Conservation (phyloP, 2,797 vertebrate genomes). For the Orestias chungarensis region DNA sequence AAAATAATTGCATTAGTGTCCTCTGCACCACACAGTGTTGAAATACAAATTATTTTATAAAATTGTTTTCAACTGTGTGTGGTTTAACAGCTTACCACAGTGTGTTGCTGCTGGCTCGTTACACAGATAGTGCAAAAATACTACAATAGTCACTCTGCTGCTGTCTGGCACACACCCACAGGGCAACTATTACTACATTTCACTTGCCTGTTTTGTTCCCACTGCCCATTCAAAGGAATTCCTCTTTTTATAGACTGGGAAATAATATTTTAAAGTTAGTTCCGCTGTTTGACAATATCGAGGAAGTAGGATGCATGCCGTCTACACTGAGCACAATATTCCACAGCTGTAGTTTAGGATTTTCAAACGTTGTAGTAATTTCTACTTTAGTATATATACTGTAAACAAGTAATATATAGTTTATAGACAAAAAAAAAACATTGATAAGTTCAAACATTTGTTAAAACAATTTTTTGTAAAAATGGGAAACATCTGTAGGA, state of each 20-base stretch:
- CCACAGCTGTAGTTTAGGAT: not conserved
- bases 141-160: conserved; percentile 44
- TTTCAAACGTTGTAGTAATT: no score
- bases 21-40: conserved; percentile 3
- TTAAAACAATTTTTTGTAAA: not conserved
- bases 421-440: not conserved
- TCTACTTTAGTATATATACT: no score
- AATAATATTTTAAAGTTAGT: not conserved
- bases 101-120: conserved; percentile 23
- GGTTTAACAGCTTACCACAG: conserved; percentile 20
- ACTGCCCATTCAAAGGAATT: conserved; percentile 26
- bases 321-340: not conserved
- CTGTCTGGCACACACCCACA: conserved; percentile 53
- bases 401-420: no score
- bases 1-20: not conserved
- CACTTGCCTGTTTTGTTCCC: conserved; percentile 21
- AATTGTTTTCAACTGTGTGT: not conserved
- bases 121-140: conserved; percentile 30
- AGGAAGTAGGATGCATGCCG: not conserved
- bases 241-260: not conserved
- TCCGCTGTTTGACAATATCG: not conserved
- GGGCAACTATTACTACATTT: conserved; percentile 50
- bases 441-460: not conserved
- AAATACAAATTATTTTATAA: not conserved
- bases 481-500: not conserved